These are phyloP conservation scores for Norana najaformis DNA, from an alignment of 2,888 invertebrate species.

Conservation along the genomic window DNA sequence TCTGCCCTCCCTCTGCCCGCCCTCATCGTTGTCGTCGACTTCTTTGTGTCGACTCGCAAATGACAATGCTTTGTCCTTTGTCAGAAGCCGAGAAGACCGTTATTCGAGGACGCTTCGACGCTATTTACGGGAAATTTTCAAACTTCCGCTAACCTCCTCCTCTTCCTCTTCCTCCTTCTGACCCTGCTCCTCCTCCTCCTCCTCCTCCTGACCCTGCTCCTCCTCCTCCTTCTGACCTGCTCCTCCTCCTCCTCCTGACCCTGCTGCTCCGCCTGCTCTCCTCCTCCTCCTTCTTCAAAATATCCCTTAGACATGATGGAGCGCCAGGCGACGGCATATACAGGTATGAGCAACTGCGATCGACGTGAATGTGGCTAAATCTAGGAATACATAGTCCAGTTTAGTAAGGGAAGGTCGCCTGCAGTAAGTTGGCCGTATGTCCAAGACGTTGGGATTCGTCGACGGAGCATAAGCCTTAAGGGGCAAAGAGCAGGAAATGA, in stretches of 20 bases:
- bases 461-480: too few species aligned
- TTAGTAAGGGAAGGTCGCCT: too few species aligned
- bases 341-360: background rate
- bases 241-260: too few species aligned
- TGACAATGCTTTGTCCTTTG: background rate
- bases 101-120: constrained; percentile 8
- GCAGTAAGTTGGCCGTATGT: too few species aligned
- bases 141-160: background rate
- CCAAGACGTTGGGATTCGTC: too few species aligned
- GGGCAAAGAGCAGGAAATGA: too few species aligned
- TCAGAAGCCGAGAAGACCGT: background rate
- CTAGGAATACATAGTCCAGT: too few species aligned
- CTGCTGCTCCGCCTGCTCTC: too few species aligned
- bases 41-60: constrained; percentile 15
- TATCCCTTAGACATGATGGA: background rate
- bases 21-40: background rate
- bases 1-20: background rate
- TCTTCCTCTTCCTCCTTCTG: background rate
- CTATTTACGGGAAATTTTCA: background rate
- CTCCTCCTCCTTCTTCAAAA: too few species aligned
- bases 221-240: too few species aligned
- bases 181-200: background rate
- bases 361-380: too few species aligned
- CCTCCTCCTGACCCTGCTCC: background rate
- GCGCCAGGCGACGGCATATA: background rate